A percentile compares a stretch with the other conserved stretches of the same genome.
Conservation (phyloP, 2,113 vertebrate species). For the Hucho hucho region DNA sequence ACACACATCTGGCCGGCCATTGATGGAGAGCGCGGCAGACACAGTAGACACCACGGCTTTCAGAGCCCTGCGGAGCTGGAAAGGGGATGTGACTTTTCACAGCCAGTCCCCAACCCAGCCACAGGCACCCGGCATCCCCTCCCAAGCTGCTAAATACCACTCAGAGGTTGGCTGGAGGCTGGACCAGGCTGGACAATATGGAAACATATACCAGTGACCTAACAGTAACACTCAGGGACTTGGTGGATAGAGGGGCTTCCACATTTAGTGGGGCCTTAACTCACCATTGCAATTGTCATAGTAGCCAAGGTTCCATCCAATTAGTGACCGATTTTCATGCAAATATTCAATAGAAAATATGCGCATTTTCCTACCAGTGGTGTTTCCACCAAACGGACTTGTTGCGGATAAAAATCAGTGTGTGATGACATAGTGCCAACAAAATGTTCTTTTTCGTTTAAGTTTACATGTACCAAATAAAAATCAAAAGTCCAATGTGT, state of each 20-base stretch:
- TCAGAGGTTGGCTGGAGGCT: slow-evolving; percentile 53
- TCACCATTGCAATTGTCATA: slow-evolving; percentile 18
- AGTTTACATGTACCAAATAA: too few relatives aligned
- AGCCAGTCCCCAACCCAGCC: slow-evolving; percentile 59
- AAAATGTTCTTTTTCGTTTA: too few relatives aligned
- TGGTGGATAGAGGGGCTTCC: slow-evolving; percentile 12
- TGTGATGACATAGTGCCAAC: too few relatives aligned
- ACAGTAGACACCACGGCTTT: slow-evolving; percentile 64
- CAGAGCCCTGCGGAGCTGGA: slow-evolving; percentile 50
- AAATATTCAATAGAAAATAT: too few relatives aligned
- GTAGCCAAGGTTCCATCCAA: too few relatives aligned
- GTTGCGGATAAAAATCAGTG: too few relatives aligned
- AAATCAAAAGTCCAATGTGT: too few relatives aligned
- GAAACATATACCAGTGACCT: slow-evolving; percentile 36
- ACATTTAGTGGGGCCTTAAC: background rate
- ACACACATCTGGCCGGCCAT: slow-evolving; percentile 46
- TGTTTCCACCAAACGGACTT: too few relatives aligned
- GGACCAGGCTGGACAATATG: slow-evolving; percentile 32
- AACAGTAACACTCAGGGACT: slow-evolving; percentile 12
- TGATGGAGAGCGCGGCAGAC: slow-evolving; percentile 53
- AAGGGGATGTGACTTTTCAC: slow-evolving; percentile 73
- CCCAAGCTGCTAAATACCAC: slow-evolving; percentile 68
- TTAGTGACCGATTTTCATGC: too few relatives aligned
- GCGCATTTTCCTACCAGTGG: too few relatives aligned
- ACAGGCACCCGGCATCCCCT: slow-evolving; percentile 30